Conservation (phyloP, 2,113 vertebrate genomes). For the Varanus salvator region DNA sequence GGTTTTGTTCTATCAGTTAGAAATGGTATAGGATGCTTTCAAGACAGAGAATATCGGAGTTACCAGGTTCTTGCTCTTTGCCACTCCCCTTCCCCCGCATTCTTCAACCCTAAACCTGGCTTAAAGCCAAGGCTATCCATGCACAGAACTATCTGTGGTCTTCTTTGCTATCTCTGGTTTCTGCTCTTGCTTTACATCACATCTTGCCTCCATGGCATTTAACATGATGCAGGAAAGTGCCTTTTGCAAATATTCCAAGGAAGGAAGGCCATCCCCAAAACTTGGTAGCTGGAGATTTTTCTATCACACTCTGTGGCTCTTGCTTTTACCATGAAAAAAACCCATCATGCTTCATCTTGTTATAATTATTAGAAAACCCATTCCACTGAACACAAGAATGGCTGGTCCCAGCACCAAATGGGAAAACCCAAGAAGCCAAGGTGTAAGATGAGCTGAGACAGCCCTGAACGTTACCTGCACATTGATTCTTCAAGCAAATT, state of each 20-base stretch:
- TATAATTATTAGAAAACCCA: neutral
- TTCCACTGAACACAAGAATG: neutral
- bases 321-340: neutral
- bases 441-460: neutral
- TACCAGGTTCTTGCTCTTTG: neutral
- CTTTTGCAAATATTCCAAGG: neutral
- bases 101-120: neutral
- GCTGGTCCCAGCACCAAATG: neutral
- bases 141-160: neutral
- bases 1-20: neutral
- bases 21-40: neutral
- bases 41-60: neutral
- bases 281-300: too few species aligned
- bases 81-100: neutral
- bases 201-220: neutral
- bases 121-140: neutral
- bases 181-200: neutral
- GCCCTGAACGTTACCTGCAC: conserved; percentile 19
- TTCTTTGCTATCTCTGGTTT: neutral
- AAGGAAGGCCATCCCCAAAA: neutral
- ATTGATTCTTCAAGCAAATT: neutral
- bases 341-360: neutral
- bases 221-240: neutral
- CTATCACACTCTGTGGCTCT: neutral
- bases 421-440: neutral